Conservation (phyloP, 2,888 invertebrate genomes). For the Pristionchus entomophagus region DNA sequence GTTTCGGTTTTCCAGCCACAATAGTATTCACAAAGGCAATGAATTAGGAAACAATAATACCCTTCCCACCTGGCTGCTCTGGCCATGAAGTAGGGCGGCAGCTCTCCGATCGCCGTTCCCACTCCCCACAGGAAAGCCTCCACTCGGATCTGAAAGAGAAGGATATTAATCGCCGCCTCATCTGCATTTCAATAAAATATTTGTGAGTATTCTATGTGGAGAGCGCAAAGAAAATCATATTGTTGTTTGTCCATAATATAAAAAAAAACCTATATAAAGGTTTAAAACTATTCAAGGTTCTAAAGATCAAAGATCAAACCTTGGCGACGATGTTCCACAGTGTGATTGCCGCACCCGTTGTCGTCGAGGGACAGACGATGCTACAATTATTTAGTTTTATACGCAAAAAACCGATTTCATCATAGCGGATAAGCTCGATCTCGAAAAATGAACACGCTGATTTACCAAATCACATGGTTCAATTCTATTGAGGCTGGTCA, state of each 20-base stretch:
- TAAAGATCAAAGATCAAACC: constrained; percentile 72
- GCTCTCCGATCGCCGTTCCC: constrained; percentile 96
- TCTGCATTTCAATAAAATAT: background rate
- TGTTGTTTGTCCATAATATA: no score
- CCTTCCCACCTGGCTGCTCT: constrained; percentile 79
- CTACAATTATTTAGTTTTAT: no score
- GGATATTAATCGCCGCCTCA: background rate
- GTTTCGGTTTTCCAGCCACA: no score
- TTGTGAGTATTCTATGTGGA: background rate
- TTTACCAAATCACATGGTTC: no score
- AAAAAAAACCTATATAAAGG: no score
- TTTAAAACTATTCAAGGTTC: no score
- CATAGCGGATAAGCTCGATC: background rate
- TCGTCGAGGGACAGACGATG: constrained; percentile 87
- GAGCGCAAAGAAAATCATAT: background rate
- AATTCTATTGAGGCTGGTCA: no score
- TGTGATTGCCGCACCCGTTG: constrained; percentile 80
- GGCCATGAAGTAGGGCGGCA: constrained; percentile 99
- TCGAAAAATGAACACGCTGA: background rate
- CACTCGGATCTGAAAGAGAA: constrained; percentile 82
- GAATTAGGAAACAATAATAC: no score
- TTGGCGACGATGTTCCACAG: constrained; percentile 95
- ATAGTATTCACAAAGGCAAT: no score
- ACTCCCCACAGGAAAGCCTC: constrained; percentile 95
- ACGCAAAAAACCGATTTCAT: background rate